Conservation (phyloP, 2,797 vertebrate species). For the Mormyrus hasselquistii region DNA sequence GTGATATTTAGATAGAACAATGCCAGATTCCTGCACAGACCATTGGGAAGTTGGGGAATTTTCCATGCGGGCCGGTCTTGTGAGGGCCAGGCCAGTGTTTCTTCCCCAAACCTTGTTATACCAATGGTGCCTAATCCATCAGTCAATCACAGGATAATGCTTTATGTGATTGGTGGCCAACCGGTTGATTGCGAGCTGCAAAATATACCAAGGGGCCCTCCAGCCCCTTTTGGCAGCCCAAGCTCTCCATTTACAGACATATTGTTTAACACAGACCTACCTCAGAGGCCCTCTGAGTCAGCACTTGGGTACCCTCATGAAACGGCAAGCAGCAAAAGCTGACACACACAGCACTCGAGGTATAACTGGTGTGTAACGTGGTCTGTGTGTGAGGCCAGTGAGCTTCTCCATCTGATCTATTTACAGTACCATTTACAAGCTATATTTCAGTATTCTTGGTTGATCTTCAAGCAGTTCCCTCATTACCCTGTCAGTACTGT, state of each 20-base stretch:
- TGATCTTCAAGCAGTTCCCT: background rate
- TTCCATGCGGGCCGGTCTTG: too few relatives aligned
- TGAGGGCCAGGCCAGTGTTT: too few relatives aligned
- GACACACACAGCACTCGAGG: background rate
- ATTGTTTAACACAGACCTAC: background rate
- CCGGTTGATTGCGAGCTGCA: background rate
- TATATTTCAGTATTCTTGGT: background rate
- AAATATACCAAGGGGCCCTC: background rate
- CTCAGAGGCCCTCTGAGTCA: background rate
- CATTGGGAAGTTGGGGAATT: background rate
- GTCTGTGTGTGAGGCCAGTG: background rate
- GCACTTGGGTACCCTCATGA: background rate
- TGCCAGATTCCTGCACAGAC: background rate
- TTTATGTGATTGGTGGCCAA: background rate
- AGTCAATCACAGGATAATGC: background rate
- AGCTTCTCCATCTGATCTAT: background rate
- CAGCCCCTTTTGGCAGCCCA: background rate
- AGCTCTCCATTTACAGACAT: background rate
- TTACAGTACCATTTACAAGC: background rate
- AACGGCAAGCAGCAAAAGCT: background rate
- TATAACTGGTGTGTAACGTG: background rate
- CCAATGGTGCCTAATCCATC: background rate
- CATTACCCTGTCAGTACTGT: background rate
- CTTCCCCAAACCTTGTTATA: background rate
- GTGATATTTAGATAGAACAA: background rate